A percentile compares a stretch with the other conserved stretches of the same genome.
phyloP scores from a whole-genome alignment of 2,113 vertebrate species.

The Cervus canadensis region DNA sequence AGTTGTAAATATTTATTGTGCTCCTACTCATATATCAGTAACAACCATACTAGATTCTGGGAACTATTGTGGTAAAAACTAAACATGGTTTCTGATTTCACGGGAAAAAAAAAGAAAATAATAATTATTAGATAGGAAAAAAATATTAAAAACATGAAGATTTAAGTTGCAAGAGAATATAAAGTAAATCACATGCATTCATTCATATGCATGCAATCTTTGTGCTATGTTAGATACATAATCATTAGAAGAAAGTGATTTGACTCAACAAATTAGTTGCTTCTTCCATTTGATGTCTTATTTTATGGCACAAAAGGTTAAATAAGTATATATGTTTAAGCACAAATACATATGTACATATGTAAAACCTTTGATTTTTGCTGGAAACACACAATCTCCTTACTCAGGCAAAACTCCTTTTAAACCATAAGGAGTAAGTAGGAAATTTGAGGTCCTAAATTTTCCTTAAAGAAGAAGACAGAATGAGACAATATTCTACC shows the following conservation, averaged over 20 bases:
- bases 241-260: constrained; percentile 54
- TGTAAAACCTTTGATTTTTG: neutral
- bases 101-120: neutral
- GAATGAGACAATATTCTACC: neutral
- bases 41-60: neutral
- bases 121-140: neutral
- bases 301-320: constrained; percentile 50
- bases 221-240: neutral
- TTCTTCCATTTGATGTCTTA: constrained; percentile 52
- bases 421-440: neutral
- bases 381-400: neutral
- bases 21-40: neutral
- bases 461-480: neutral
- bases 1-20: neutral
- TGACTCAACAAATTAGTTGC: constrained; percentile 41
- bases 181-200: neutral
- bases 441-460: neutral
- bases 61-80: neutral
- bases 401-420: neutral
- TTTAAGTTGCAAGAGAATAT: neutral
- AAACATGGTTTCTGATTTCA: neutral
- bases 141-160: constrained; percentile 28
- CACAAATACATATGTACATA: neutral
- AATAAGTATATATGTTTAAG: neutral
- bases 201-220: constrained; percentile 64